Evolutionary conservation across 2,797 vertebrate species (phyloP), one percentile per base, ranked within the genome.

Genomic region (Hemitrygon akajei): DNA sequence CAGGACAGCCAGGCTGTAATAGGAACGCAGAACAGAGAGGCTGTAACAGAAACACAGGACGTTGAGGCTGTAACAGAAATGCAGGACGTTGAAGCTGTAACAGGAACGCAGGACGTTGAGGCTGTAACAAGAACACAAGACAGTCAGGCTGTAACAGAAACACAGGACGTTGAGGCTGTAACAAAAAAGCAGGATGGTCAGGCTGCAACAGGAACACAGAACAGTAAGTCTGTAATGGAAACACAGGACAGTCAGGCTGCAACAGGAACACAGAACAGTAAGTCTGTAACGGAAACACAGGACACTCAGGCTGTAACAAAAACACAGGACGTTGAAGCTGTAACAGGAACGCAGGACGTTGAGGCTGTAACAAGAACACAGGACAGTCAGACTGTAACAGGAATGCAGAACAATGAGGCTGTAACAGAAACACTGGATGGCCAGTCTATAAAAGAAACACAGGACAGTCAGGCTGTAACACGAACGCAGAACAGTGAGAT

Each of bases 201-300:
- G 37, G 40, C 40, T 47, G 40, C 47, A 47, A 16, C 0, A 0
- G 10, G 0, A 12, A 0, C 20, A 4, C 66, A 11, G 79, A 16
- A 0, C 18, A 30, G 0, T 0, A 7, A 16, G 0, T 1, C 40
- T 10, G 58, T 25, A 22, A 11, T 7, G 7, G 27, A 30, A 76
- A 76, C 73, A 30, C 73, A 76, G 22, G 3, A 30, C 25, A 30
- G 25, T 7, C 7, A 76, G 7, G 6, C 7, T 2, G 73, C 30
- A 14, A 14, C 14, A 66, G 63, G 7, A 66, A 66, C 9, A 7
- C 63, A 66, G 63, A 14, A 66, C 63, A 14, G 7, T 6, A 63
- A 63, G 60, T 60, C 6, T 66, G 63, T 66, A 22, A 10, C 22
- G n/a, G 63, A 7, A 66, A 66, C 0, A 14, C 63, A 81, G 16